Evolutionary conservation across 2,113 vertebrate species (phyloP), one percentile per base, ranked within the genome.

Genomic region (Helogale parvula): DNA sequence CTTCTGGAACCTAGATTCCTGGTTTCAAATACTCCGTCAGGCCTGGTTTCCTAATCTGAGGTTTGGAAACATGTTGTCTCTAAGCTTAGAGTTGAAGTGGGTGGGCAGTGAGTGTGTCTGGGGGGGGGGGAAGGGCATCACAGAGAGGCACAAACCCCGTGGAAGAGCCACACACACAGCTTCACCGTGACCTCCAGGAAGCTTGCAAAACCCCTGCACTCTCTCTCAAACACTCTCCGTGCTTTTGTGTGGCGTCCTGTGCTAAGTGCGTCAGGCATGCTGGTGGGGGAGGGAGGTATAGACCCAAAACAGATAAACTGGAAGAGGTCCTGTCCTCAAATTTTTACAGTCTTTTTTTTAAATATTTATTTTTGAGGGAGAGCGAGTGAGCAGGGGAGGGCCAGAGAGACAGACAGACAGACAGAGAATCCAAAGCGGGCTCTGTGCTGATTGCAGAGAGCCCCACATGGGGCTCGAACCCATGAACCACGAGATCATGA

Each of bases 121-220:
- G 5, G 45, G 45, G 21, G 41, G 21, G 3, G 11, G 1, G 13
- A 13, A 41, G 72, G 17, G 21, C 7, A 1, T 4, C 4, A 10
- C 10, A 2, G 27, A 82, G 72, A 33, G 12, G 23, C 66, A 27
- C 65, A 66, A 47, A 33, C 19, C 19, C 16, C 21, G 2, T 1
- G 25, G 10, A 71, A 71, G 50, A 63, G 27, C 41, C 47, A 50
- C 52, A 31, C 3, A 6, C 57, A 38, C 1, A 38, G 35, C 33
- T 68, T 89, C 21, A 7, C 52, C 60, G 76, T 68, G 63, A 86
- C 80, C 68, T 90, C 57, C 38, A 77, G 72, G 95, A 94, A 69
- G 68, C 83, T 14, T 54, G 54, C 35, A 72, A 81, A 86, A 81
- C 35, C 35, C 15, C 41, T 11, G 45, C 68, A 7, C 45, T 76